Evolutionary conservation across 2,888 invertebrate species (phyloP).

Genomic region (Oscheius onirici): DNA sequence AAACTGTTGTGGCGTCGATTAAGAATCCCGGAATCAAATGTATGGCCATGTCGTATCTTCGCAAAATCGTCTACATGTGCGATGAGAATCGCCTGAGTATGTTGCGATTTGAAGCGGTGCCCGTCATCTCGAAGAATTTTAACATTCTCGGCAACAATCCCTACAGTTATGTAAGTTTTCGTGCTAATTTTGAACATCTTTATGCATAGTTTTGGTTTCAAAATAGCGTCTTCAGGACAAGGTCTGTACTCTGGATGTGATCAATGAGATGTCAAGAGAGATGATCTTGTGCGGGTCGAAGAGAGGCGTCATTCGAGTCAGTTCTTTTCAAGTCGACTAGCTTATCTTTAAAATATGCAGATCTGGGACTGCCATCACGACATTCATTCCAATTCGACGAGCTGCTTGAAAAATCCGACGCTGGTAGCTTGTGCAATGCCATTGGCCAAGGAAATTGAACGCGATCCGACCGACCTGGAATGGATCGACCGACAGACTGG

Average conservation of each 20-base stretch:
- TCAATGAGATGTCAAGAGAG: constrained; percentile 65
- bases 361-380: constrained; percentile 66
- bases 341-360: constrained; percentile 29
- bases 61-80: constrained; percentile 26
- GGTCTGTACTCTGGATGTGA: constrained; percentile 57
- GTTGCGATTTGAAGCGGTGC: constrained; percentile 3
- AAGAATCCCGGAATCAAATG: constrained; percentile 13
- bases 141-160: constrained; percentile 45
- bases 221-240: constrained; percentile 45
- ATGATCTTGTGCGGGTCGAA: constrained; percentile 62
- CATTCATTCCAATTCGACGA: constrained; percentile 55
- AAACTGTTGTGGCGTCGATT: background rate
- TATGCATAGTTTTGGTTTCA: no score
- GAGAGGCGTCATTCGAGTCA: constrained; percentile 47
- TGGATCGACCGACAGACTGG: background rate
- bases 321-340: background rate
- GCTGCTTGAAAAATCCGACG: background rate
- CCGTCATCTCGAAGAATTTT: constrained; percentile 29
- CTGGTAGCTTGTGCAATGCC: constrained; percentile 60
- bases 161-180: constrained; percentile 39
- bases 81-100: background rate
- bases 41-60: constrained; percentile 32
- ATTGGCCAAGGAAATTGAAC: constrained; percentile 25
- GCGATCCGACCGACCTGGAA: constrained; percentile 1
- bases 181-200: no score